Percentiles rank a stretch among this genome's conserved stretches.
phyloP scores from a whole-genome alignment of 2,888 invertebrate species.

The Hyppa rectilinea region DNA sequence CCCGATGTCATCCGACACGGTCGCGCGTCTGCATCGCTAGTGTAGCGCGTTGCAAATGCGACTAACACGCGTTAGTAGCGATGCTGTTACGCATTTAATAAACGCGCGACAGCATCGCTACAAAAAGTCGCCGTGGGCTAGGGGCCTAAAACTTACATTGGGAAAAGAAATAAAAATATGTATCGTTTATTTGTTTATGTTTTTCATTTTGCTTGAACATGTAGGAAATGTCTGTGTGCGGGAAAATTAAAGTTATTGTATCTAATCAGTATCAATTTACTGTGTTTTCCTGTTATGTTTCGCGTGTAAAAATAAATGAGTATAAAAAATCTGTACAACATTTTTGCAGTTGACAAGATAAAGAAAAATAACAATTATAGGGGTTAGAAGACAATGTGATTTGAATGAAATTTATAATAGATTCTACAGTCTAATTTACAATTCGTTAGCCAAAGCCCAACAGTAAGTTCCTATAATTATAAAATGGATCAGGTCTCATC shows the following conservation, averaged over 20 bases:
- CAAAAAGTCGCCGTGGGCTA: too few species aligned
- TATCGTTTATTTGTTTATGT: too few species aligned
- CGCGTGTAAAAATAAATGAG: neutral
- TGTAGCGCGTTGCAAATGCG: too few species aligned
- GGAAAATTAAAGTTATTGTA: neutral
- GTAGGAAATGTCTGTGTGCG: neutral
- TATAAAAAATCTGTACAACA: conserved; percentile 4
- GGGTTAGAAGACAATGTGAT: neutral
- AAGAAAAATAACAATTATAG: neutral
- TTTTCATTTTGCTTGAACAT: too few species aligned
- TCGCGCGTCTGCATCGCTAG: too few species aligned
- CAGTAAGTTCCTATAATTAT: neutral
- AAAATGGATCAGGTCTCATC: neutral
- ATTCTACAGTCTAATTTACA: neutral
- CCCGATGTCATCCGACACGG: too few species aligned
- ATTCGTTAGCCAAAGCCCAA: neutral
- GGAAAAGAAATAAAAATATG: too few species aligned
- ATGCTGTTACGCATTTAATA: too few species aligned
- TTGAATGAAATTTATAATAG: neutral
- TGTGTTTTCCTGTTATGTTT: conserved; percentile 9
- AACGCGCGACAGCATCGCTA: too few species aligned
- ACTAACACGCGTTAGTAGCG: too few species aligned
- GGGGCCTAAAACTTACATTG: too few species aligned
- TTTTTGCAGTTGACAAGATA: too few species aligned
- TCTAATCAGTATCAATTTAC: neutral